These are phyloP conservation scores for Goniozus legneri DNA, from an alignment of 1,140 invertebrate genomes.

Conservation along the genomic window DNA sequence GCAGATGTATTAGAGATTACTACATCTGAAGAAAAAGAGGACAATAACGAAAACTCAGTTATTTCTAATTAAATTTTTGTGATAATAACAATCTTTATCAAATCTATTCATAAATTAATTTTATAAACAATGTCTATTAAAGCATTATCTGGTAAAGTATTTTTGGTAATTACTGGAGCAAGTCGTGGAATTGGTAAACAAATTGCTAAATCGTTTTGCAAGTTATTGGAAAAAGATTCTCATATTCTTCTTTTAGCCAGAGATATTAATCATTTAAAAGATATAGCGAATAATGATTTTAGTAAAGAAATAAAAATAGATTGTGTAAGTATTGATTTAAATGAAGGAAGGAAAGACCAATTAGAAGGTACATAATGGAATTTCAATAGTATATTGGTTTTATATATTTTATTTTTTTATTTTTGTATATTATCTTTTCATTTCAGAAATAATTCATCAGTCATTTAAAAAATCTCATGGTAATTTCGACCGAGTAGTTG, in stretches of 20 bases:
- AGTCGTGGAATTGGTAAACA: slow-evolving; percentile 82
- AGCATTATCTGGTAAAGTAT: slow-evolving; percentile 53
- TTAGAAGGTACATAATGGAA: slow-evolving; percentile 43
- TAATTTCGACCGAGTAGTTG: slow-evolving; percentile 65
- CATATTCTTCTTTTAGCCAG: slow-evolving; percentile 74
- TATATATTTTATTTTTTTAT: neutral
- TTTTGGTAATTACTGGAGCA: slow-evolving; percentile 75
- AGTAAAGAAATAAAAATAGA: slow-evolving; percentile 58
- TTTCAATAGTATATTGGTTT: neutral
- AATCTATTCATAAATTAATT: slow-evolving; percentile 6
- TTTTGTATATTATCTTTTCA: neutral
- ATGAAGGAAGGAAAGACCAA: slow-evolving; percentile 48
- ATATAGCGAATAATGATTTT: too few species aligned
- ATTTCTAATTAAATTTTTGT: neutral
- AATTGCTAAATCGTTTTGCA: slow-evolving; percentile 69
- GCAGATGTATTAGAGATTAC: slow-evolving; percentile 48
- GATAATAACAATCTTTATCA: neutral
- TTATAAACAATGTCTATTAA: slow-evolving; percentile 17
- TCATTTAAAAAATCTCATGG: slow-evolving; percentile 2
- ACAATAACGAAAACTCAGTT: neutral
- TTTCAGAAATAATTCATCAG: neutral
- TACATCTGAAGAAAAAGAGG: neutral
- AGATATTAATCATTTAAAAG: slow-evolving; percentile 61
- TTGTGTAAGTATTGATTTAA: slow-evolving; percentile 60
- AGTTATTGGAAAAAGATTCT: slow-evolving; percentile 62